Conservation (phyloP, 53 echinoderm and acorn worm genomes). For the Hippasteria phrygiana region DNA sequence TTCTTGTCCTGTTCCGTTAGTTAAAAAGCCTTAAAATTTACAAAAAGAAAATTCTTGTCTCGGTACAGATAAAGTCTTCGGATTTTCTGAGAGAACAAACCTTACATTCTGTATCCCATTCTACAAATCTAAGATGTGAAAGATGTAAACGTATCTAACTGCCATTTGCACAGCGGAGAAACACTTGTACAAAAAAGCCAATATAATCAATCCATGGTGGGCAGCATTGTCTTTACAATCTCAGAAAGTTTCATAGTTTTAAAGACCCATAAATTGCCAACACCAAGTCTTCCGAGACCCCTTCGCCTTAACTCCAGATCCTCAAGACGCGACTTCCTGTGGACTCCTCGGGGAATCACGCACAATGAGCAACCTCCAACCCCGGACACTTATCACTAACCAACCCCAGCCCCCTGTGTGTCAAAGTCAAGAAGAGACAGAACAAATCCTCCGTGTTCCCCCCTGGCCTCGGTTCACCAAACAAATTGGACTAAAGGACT, state of each 20-base stretch:
- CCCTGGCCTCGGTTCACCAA: neutral
- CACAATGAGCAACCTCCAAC: neutral
- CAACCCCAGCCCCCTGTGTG: slow-evolving; percentile 1
- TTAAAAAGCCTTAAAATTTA: no score
- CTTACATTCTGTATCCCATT: no score
- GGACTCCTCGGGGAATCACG: neutral
- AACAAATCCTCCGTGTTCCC: neutral
- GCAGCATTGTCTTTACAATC: no score
- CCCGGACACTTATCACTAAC: neutral
- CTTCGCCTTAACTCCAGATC: neutral
- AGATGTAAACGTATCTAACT: no score
- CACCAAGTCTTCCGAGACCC: neutral
- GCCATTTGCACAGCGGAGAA: no score
- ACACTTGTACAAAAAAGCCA: no score
- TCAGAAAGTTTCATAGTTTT: neutral
- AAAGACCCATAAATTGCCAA: neutral
- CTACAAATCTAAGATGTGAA: no score
- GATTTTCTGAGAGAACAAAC: no score
- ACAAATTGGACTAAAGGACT: neutral
- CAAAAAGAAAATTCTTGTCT: no score
- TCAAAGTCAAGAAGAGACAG: neutral
- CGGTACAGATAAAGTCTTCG: no score
- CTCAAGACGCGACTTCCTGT: slow-evolving; percentile 20
- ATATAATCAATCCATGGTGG: no score
- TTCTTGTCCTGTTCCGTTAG: no score